Conservation (phyloP, 2,888 invertebrate species). For the Drosophila nr. perissopoda region DNA sequence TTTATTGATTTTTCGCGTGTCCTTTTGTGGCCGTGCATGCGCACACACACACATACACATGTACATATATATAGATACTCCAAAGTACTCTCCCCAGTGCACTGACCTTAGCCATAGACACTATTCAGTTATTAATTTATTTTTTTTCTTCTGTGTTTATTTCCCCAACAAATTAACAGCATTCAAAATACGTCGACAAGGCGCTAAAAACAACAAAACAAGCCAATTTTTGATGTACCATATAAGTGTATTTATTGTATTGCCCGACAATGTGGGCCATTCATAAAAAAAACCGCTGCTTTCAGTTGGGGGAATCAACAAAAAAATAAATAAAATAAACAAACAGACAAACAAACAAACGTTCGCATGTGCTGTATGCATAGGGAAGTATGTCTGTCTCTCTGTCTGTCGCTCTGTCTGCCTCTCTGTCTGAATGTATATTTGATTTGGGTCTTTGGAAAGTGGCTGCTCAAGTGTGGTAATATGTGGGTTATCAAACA, state of each 20-base stretch:
- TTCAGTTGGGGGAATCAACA: background rate
- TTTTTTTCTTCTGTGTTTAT: slow-evolving; percentile 27
- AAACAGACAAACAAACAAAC: slow-evolving; percentile 35
- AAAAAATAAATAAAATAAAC: slow-evolving; percentile 8
- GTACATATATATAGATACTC: background rate
- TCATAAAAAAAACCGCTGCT: slow-evolving; percentile 54
- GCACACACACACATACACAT: slow-evolving; percentile 29
- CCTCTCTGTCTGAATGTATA: slow-evolving; percentile 2
- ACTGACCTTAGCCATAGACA: slow-evolving; percentile 60
- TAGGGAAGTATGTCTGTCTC: slow-evolving; percentile 10
- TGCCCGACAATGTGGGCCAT: slow-evolving; percentile 70
- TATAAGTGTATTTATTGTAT: slow-evolving; percentile 18
- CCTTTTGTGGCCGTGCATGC: slow-evolving; percentile 53
- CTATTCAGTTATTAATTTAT: slow-evolving; percentile 27
- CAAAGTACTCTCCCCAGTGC: slow-evolving; percentile 34
- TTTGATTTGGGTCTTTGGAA: slow-evolving; percentile 34
- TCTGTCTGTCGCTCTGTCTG: background rate
- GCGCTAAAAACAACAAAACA: slow-evolving; percentile 37
- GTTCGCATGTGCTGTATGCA: slow-evolving; percentile 12
- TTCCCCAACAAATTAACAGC: slow-evolving; percentile 64
- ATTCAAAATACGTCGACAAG: slow-evolving; percentile 6
- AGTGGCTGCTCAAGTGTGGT: slow-evolving; percentile 24
- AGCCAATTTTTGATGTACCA: slow-evolving; percentile 27
- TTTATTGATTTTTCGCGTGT: slow-evolving; percentile 73
- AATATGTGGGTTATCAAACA: slow-evolving; percentile 43